These are phyloP conservation scores for Poecilobothrus nobilitatus DNA, from an alignment of 2,888 invertebrate species.

Conservation along the genomic window DNA sequence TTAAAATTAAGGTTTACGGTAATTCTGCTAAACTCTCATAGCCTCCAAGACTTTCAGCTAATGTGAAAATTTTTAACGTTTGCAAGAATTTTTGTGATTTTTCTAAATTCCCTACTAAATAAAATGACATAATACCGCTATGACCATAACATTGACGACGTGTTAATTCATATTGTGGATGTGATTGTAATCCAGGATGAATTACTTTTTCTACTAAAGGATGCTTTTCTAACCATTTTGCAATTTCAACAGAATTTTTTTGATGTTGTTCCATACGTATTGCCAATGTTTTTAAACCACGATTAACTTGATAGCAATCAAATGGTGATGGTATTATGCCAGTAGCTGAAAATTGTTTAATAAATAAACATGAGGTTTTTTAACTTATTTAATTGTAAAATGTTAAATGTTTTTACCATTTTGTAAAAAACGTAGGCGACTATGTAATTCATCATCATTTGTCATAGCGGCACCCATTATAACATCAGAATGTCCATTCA, in stretches of 20 bases:
- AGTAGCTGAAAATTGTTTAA: conserved; percentile 27
- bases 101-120: conserved; percentile 65
- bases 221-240: conserved; percentile 72
- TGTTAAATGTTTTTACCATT: conserved; percentile 54
- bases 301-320: conserved; percentile 88
- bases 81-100: conserved; percentile 67
- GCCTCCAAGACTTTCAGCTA: conserved; percentile 93
- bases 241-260: conserved; percentile 67
- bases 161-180: conserved; percentile 76
- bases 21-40: conserved; percentile 91
- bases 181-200: conserved; percentile 78
- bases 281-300: conserved; percentile 87
- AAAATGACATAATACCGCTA: conserved; percentile 88
- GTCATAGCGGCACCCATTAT: conserved; percentile 87
- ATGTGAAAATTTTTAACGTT: conserved; percentile 66
- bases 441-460: conserved; percentile 61
- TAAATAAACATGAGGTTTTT: too few species aligned
- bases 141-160: conserved; percentile 75
- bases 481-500: conserved; percentile 97
- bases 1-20: conserved; percentile 57
- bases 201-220: conserved; percentile 69
- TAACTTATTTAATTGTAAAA: neutral
- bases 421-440: conserved; percentile 73
- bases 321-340: conserved; percentile 94
- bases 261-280: conserved; percentile 86